Conservation (phyloP, 2,888 invertebrate genomes). For the Orchesellides sinensis region DNA sequence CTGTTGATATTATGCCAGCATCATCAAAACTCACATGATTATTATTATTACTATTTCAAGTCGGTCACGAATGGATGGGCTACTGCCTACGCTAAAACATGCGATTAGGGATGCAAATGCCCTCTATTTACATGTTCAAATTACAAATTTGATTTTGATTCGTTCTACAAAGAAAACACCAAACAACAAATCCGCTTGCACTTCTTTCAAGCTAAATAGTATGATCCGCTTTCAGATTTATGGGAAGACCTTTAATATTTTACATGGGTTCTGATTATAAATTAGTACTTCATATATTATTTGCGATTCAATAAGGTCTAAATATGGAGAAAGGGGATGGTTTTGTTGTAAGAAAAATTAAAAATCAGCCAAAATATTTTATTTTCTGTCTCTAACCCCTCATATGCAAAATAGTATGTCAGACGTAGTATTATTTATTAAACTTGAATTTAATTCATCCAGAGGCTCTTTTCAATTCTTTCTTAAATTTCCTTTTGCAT, state of each 20-base stretch:
- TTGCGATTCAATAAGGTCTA: no score
- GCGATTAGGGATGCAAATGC: conserved; percentile 48
- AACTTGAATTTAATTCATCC: no score
- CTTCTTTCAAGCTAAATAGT: background rate
- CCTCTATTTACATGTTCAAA: conserved; percentile 34
- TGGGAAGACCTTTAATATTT: no score
- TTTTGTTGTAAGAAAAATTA: no score
- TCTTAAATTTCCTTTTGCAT: no score
- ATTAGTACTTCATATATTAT: no score
- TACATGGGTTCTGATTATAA: no score
- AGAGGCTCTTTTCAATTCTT: no score
- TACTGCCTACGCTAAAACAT: conserved; percentile 37
- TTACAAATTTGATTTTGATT: conserved; percentile 43
- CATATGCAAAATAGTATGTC: conserved; percentile 17
- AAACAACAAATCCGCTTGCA: background rate
- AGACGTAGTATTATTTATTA: no score
- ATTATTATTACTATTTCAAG: conserved; percentile 30
- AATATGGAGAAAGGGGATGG: no score
- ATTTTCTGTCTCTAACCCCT: background rate
- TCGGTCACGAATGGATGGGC: conserved; percentile 31
- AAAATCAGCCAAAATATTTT: background rate
- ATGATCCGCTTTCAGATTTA: no score
- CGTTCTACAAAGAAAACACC: background rate
- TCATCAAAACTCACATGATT: conserved; percentile 13
- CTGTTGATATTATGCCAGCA: conserved; percentile 31